These are phyloP conservation scores for Ecliptopera silaceata DNA, from an alignment of 2,888 invertebrate species.

Conservation along the genomic window DNA sequence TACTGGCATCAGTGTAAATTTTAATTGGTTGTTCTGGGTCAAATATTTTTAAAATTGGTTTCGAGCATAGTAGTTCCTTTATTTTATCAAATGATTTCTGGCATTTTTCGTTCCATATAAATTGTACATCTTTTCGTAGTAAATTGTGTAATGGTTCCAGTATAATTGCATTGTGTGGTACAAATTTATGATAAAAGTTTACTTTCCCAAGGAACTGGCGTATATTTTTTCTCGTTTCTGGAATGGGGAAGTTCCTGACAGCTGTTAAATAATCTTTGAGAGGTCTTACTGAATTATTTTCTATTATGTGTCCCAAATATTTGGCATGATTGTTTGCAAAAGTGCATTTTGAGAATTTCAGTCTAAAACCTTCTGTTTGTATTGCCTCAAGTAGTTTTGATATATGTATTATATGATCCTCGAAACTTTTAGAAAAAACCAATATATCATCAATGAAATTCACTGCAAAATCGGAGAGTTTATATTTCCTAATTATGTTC, in stretches of 20 bases:
- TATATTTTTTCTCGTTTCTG: constrained; percentile 35
- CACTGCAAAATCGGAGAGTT: too few relatives aligned
- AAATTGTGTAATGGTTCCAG: constrained; percentile 39
- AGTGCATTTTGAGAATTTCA: constrained; percentile 6
- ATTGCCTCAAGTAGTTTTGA: constrained; percentile 29
- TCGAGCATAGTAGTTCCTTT: constrained; percentile 26
- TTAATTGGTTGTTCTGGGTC: constrained; percentile 19
- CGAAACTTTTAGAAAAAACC: constrained; percentile 3
- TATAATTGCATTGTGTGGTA: too few relatives aligned
- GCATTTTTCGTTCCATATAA: constrained; percentile 30
- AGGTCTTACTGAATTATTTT: constrained; percentile 37
- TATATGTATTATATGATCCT: constrained; percentile 11
- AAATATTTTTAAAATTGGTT: constrained; percentile 28
- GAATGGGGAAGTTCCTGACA: constrained; percentile 33
- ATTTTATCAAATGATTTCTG: constrained; percentile 31
- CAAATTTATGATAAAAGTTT: constrained; percentile 35
- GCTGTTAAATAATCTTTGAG: constrained; percentile 41
- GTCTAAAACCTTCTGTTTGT: constrained; percentile 32
- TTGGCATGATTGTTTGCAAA: constrained; percentile 28
- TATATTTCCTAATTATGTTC: too few relatives aligned
- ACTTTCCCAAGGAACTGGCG: constrained; percentile 23
- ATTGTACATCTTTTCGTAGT: constrained; percentile 28
- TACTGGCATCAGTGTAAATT: constrained; percentile 26
- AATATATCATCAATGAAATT: constrained; percentile 24
- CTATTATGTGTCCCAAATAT: constrained; percentile 38